phyloP scores from a whole-genome alignment of 2,113 vertebrate genomes.

The Otolemur garnettii region DNA sequence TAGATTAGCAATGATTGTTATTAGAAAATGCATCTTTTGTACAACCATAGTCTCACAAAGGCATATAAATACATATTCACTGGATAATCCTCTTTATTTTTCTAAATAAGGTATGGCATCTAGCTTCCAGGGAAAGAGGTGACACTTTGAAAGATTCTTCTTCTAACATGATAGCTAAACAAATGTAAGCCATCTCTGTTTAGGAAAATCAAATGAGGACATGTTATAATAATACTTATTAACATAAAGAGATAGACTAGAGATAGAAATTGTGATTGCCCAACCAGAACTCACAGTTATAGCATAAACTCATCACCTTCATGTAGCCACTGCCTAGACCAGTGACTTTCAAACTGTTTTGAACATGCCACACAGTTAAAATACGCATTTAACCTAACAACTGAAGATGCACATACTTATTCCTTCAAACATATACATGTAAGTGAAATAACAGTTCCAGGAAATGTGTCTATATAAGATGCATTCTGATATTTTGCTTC shows the following conservation, averaged over 20 bases:
- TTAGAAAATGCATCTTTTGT: background rate
- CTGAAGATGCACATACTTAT: background rate
- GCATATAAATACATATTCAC: background rate
- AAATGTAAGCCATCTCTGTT: background rate
- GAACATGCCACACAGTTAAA: background rate
- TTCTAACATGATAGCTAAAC: background rate
- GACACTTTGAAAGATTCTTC: conserved; percentile 14
- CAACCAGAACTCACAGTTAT: background rate
- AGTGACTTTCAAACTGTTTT: background rate
- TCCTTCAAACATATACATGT: background rate
- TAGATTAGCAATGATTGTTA: background rate
- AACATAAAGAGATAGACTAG: background rate
- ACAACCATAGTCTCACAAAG: conserved; percentile 1
- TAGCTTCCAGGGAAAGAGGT: conserved; percentile 27
- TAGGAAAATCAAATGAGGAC: conserved; percentile 5
- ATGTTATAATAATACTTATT: background rate
- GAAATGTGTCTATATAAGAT: background rate
- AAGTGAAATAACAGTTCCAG: background rate
- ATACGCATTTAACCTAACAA: background rate
- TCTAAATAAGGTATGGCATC: conserved; percentile 24
- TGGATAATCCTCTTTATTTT: conserved; percentile 36
- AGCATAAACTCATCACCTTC: background rate
- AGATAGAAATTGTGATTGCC: background rate
- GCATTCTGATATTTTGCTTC: background rate
- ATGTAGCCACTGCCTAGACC: background rate